Evolutionary conservation across 2,113 vertebrate genomes (phyloP).

Genomic region (Pelodiscus sinensis): DNA sequence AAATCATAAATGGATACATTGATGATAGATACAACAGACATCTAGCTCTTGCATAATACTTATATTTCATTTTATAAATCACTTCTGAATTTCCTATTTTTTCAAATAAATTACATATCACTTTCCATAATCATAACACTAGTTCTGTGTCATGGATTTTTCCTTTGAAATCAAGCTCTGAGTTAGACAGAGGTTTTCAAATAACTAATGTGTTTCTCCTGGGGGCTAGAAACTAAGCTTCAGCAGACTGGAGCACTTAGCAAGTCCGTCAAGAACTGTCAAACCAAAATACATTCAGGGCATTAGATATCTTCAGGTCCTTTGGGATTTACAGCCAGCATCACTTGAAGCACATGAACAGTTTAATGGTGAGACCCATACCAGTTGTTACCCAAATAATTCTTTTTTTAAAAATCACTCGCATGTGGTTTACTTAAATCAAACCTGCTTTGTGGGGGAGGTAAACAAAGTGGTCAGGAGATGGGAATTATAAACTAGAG

Average conservation of each 20-base stretch:
- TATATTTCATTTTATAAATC: background rate
- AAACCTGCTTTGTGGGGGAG: background rate
- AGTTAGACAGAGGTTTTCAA: conserved; percentile 3
- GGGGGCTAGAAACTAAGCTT: conserved; percentile 30
- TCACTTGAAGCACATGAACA: background rate
- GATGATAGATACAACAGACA: background rate
- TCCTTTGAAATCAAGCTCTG: conserved; percentile 33
- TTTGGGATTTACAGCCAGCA: conserved; percentile 2
- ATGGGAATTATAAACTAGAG: background rate
- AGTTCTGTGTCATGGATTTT: background rate
- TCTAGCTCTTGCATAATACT: background rate
- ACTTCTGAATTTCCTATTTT: background rate
- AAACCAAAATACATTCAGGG: conserved; percentile 37
- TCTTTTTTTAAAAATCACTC: background rate
- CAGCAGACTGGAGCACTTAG: conserved; percentile 25
- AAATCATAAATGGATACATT: background rate
- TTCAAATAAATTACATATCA: background rate
- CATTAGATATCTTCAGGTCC: background rate
- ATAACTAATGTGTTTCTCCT: background rate
- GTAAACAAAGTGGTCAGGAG: background rate
- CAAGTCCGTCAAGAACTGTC: conserved; percentile 26
- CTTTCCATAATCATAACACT: background rate
- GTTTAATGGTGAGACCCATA: background rate
- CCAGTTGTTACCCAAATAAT: background rate
- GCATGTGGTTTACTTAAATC: background rate